Percentiles rank a stretch among this genome's conserved stretches.
These are phyloP conservation scores for Dynastes grantii DNA, from an alignment of 2,888 invertebrate genomes.

Conservation along the genomic window DNA sequence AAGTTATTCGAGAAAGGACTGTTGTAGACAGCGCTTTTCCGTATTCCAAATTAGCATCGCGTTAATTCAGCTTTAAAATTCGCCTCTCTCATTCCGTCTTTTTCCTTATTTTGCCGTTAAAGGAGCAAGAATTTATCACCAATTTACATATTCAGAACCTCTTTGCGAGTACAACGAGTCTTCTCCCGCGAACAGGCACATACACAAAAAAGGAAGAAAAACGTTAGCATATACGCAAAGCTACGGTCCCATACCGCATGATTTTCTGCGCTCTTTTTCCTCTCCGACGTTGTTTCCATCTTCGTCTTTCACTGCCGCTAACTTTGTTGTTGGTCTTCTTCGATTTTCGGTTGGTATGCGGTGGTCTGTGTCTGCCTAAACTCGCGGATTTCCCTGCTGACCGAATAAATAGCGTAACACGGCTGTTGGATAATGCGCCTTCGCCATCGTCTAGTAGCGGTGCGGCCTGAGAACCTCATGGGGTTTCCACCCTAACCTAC, in stretches of 20 bases:
- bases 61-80: constrained; percentile 8
- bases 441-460: background rate
- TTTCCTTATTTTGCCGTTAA: background rate
- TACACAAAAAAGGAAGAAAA: background rate
- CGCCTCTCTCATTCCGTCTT: background rate
- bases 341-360: too few species aligned
- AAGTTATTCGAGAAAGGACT: too few species aligned
- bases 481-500: background rate
- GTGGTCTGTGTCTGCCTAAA: background rate
- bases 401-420: constrained; percentile 27
- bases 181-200: constrained; percentile 1
- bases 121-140: constrained; percentile 15
- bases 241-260: background rate
- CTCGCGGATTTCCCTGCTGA: constrained; percentile 33
- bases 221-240: background rate
- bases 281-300: background rate
- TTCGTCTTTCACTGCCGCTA: too few species aligned
- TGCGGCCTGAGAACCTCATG: background rate
- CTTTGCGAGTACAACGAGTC: background rate
- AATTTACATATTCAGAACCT: constrained; percentile 35
- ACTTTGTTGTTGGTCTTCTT: too few species aligned
- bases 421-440: background rate
- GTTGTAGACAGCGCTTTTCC: too few species aligned
- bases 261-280: background rate
- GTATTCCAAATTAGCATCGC: too few species aligned